Conservation (phyloP, 1,140 invertebrate species). For the Heliconius hewitsoni region DNA sequence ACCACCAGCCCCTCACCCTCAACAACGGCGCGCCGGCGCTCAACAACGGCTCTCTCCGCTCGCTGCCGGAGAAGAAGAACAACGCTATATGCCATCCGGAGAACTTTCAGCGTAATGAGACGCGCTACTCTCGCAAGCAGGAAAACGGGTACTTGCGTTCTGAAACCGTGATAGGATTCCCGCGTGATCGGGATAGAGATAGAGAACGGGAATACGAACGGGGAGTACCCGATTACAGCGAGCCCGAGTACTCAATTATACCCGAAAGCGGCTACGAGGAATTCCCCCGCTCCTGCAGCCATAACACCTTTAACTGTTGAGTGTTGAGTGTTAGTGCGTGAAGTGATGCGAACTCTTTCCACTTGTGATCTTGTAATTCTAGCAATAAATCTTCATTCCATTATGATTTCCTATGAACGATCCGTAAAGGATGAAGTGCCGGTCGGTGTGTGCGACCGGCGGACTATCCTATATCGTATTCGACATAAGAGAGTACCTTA, state of each 20-base stretch:
- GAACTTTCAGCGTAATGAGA: conserved; percentile 77
- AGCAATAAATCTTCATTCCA: conserved; percentile 82
- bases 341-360: conserved; percentile 53
- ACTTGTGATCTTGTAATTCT: conserved; percentile 81
- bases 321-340: conserved; percentile 3
- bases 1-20: conserved; percentile 74
- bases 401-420: conserved; percentile 74
- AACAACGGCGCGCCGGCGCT: conserved; percentile 79
- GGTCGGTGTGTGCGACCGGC: conserved; percentile 68
- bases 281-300: conserved; percentile 72
- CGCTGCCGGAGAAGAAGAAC: conserved; percentile 73
- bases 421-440: conserved; percentile 62
- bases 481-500: conserved; percentile 76
- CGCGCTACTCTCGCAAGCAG: conserved; percentile 75
- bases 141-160: conserved; percentile 77
- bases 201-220: conserved; percentile 49
- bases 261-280: conserved; percentile 71
- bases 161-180: conserved; percentile 72
- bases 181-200: conserved; percentile 61
- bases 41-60: conserved; percentile 77
- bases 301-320: conserved; percentile 82
- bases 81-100: conserved; percentile 75
- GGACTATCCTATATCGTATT: conserved; percentile 74
- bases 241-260: conserved; percentile 79
- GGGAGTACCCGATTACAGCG: conserved; percentile 61